Evolutionary conservation across 2,888 invertebrate species (phyloP).

Genomic region (Julus scandinavius): DNA sequence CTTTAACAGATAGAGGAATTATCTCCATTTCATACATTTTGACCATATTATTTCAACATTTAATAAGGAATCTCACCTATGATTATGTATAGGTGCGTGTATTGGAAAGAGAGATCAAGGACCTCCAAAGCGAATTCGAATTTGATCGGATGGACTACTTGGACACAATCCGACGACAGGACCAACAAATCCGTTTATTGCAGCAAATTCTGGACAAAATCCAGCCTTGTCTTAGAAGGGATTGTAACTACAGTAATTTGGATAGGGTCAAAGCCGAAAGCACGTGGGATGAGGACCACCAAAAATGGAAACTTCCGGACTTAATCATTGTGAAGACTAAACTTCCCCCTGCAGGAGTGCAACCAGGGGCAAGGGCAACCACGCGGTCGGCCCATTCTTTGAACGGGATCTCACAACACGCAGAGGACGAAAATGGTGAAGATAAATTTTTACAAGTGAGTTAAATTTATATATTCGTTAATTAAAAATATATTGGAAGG

Average conservation of each 20-base stretch:
- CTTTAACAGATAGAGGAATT: not conserved
- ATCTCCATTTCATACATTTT: constrained; percentile 44
- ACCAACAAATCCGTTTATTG: constrained; percentile 75
- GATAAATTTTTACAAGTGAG: constrained; percentile 64
- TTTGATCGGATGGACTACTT: constrained; percentile 83
- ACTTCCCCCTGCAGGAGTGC: constrained; percentile 74
- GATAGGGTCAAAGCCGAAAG: constrained; percentile 76
- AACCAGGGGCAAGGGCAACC: constrained; percentile 59
- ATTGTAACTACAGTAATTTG: constrained; percentile 80
- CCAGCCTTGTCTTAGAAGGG: constrained; percentile 76
- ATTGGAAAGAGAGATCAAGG: constrained; percentile 78
- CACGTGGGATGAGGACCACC: constrained; percentile 79
- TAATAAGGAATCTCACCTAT: not conserved
- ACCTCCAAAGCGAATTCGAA: constrained; percentile 84
- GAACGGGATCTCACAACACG: constrained; percentile 47
- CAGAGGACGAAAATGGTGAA: constrained; percentile 61
- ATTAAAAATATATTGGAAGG: too few relatives aligned
- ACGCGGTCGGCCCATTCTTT: constrained; percentile 47
- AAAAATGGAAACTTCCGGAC: constrained; percentile 78
- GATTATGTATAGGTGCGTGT: constrained; percentile 69
- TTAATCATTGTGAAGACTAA: constrained; percentile 74
- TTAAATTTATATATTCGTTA: not conserved
- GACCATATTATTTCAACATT: not conserved
- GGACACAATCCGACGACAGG: constrained; percentile 81
- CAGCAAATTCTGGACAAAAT: constrained; percentile 75